Evolutionary conservation across 2,888 invertebrate species (phyloP).

Genomic region (Acanthoscelides obtectus): DNA sequence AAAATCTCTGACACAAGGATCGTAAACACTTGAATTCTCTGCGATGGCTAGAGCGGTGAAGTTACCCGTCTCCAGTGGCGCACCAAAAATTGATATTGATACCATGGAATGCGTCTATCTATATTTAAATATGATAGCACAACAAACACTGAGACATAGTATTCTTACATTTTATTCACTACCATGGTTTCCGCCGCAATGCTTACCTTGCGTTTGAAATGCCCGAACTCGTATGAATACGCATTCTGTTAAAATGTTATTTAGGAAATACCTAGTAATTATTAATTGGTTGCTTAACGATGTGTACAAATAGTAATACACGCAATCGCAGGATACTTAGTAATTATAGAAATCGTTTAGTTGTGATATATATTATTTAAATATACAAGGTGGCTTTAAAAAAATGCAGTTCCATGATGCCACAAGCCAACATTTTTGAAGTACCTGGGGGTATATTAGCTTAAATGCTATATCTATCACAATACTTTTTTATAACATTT

Average conservation of each 20-base stretch:
- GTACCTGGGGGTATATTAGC: no score
- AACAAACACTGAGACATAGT: neutral
- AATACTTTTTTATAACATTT: no score
- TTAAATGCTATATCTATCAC: no score
- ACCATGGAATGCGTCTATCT: neutral
- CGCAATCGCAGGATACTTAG: no score
- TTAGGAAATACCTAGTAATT: no score
- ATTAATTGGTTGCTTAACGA: neutral
- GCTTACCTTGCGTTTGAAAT: neutral
- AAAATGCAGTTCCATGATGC: no score
- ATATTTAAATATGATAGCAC: neutral
- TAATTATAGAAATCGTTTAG: no score
- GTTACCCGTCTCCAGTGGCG: neutral
- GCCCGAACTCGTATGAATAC: neutral
- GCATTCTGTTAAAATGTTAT: neutral
- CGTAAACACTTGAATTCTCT: neutral
- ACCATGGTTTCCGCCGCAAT: neutral
- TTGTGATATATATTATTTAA: no score
- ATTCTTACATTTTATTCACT: neutral
- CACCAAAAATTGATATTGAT: neutral
- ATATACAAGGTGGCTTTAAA: no score
- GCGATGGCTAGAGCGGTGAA: neutral
- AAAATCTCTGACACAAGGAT: neutral
- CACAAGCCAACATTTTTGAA: no score
- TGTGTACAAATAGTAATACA: no score